These are phyloP conservation scores for Pogona vitticeps DNA, from an alignment of 2,113 vertebrate species.

Conservation along the genomic window DNA sequence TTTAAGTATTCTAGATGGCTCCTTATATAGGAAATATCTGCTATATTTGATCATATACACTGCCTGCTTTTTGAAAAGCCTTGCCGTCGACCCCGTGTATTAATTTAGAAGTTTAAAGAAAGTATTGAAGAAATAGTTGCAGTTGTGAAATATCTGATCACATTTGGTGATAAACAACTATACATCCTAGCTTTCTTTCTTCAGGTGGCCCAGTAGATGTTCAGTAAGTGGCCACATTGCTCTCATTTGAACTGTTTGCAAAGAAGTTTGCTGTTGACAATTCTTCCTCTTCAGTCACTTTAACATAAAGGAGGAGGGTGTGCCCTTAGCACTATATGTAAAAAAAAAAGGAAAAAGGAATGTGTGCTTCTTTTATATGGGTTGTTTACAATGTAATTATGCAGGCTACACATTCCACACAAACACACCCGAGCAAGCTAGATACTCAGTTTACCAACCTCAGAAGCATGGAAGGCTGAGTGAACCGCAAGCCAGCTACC, in stretches of 20 bases:
- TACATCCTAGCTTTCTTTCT: neutral
- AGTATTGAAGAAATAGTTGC: neutral
- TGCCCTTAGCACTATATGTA: no score
- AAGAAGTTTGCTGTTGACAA: neutral
- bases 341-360: no score
- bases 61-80: constrained; percentile 31
- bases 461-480: no score
- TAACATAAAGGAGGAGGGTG: no score
- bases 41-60: constrained; percentile 37
- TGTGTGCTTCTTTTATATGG: no score
- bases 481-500: no score
- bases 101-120: neutral
- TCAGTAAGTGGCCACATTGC: neutral
- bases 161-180: neutral
- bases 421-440: no score
- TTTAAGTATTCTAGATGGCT: constrained; percentile 59
- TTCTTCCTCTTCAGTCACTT: neutral
- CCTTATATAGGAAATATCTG: constrained; percentile 50
- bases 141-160: neutral
- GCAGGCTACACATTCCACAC: no score
- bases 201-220: neutral
- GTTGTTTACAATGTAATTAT: no score
- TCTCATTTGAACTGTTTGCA: neutral
- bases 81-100: constrained; percentile 31
- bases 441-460: no score